Conservation (phyloP, 2,888 invertebrate species). For the Aplocera efformata region DNA sequence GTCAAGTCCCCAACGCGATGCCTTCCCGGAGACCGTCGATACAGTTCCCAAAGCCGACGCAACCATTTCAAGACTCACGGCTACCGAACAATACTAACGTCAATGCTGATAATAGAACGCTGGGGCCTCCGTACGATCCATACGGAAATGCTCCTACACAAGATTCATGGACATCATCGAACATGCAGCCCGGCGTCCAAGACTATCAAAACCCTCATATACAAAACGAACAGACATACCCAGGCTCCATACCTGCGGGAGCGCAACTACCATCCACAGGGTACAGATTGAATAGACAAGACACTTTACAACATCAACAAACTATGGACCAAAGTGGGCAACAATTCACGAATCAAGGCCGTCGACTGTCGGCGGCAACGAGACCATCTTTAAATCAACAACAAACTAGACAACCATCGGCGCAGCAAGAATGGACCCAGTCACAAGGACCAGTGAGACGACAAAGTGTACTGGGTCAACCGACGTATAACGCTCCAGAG, state of each 20-base stretch:
- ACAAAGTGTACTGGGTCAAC: slow-evolving; percentile 66
- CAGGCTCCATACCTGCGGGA: slow-evolving; percentile 38
- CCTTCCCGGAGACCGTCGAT: slow-evolving; percentile 65
- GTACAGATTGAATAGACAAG: slow-evolving; percentile 53
- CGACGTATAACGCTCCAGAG: slow-evolving; percentile 53
- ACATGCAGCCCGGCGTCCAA: slow-evolving; percentile 45
- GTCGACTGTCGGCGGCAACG: slow-evolving; percentile 55
- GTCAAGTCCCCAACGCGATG: slow-evolving; percentile 65
- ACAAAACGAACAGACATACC: slow-evolving; percentile 56
- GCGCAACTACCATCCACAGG: slow-evolving; percentile 41
- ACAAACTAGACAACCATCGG: slow-evolving; percentile 28
- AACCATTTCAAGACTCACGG: slow-evolving; percentile 53
- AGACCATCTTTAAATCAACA: slow-evolving; percentile 53
- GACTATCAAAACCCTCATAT: slow-evolving; percentile 56
- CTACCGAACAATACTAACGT: slow-evolving; percentile 61
- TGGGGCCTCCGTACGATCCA: slow-evolving; percentile 53
- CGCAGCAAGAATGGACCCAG: slow-evolving; percentile 58
- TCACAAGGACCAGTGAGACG: slow-evolving; percentile 53
- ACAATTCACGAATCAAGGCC: slow-evolving; percentile 57
- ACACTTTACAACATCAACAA: slow-evolving; percentile 54
- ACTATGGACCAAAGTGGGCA: slow-evolving; percentile 61
- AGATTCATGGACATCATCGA: slow-evolving; percentile 56
- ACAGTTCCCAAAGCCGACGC: slow-evolving; percentile 60
- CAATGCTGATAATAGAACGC: slow-evolving; percentile 55
- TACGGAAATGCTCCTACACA: slow-evolving; percentile 53